These are phyloP conservation scores for Homarus americanus DNA, from an alignment of 1,140 invertebrate species.

Conservation along the genomic window DNA sequence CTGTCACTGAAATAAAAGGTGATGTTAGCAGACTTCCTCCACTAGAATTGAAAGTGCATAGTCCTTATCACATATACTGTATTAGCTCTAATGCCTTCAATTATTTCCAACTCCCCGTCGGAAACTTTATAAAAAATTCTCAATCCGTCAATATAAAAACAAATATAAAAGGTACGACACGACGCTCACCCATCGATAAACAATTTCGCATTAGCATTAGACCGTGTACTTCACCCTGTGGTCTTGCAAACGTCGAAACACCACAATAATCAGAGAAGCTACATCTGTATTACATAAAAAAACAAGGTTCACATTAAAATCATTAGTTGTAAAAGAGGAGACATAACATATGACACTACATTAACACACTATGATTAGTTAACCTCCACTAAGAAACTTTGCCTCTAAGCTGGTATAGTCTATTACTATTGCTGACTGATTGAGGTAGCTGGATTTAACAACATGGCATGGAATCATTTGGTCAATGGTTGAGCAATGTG, in stretches of 20 bases:
- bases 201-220: background rate
- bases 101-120: background rate
- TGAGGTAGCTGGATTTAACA: conserved; percentile 72
- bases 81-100: background rate
- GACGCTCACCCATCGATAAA: background rate
- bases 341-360: conserved; percentile 5
- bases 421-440: conserved; percentile 72
- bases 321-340: background rate
- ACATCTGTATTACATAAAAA: conserved; percentile 13
- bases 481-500: conserved; percentile 72
- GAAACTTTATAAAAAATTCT: background rate
- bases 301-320: conserved; percentile 3
- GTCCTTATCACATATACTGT: too few species aligned
- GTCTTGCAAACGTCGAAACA: conserved; percentile 25
- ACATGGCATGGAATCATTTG: conserved; percentile 73
- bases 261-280: background rate
- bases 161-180: background rate
- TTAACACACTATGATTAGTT: conserved; percentile 20
- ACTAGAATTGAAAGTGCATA: background rate
- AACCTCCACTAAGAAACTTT: conserved; percentile 46
- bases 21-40: background rate
- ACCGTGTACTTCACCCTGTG: conserved; percentile 6
- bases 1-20: too few species aligned
- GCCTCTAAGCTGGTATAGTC: conserved; percentile 72
- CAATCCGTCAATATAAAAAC: too few species aligned